Percentiles rank a stretch among this genome's conserved stretches.
Evolutionary conservation across 92 coral and sea anemone genomes (phyloP).

Genomic region (Siderastrea siderea): DNA sequence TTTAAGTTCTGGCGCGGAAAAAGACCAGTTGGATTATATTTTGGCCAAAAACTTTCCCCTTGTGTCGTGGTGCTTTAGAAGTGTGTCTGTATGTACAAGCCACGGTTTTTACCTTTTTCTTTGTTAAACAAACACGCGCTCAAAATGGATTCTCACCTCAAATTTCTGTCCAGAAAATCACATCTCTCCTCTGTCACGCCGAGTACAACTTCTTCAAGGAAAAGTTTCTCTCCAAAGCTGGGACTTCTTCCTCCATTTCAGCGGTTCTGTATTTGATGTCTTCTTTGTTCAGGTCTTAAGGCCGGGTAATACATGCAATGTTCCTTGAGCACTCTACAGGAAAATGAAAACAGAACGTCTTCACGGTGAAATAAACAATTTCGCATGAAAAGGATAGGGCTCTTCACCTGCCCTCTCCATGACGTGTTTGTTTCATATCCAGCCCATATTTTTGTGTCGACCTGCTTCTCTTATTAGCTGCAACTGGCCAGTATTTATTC

Average conservation of each 20-base stretch:
- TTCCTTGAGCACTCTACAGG: neutral
- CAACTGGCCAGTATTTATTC: no score
- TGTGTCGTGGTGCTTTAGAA: neutral
- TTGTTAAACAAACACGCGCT: neutral
- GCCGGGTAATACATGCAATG: conserved; percentile 2
- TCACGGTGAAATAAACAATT: neutral
- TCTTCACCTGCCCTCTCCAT: neutral
- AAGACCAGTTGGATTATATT: no score
- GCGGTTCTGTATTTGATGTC: neutral
- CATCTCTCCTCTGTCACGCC: conserved; percentile 6
- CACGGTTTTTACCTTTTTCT: neutral
- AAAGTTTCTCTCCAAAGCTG: conserved; percentile 21
- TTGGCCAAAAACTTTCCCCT: no score
- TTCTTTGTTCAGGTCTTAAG: neutral
- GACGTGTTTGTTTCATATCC: neutral
- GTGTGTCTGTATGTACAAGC: neutral
- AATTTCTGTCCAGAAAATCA: conserved; percentile 4
- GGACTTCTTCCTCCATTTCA: neutral
- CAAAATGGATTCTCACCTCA: neutral
- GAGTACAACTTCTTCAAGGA: conserved; percentile 6
- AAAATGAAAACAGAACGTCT: neutral
- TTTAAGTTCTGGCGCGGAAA: no score
- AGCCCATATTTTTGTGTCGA: no score
- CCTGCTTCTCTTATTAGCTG: no score
- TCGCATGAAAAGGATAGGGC: no score